Base-by-base conservation (phyloP, 1,140 invertebrate species). In the Pteromalus puparum region DNA sequence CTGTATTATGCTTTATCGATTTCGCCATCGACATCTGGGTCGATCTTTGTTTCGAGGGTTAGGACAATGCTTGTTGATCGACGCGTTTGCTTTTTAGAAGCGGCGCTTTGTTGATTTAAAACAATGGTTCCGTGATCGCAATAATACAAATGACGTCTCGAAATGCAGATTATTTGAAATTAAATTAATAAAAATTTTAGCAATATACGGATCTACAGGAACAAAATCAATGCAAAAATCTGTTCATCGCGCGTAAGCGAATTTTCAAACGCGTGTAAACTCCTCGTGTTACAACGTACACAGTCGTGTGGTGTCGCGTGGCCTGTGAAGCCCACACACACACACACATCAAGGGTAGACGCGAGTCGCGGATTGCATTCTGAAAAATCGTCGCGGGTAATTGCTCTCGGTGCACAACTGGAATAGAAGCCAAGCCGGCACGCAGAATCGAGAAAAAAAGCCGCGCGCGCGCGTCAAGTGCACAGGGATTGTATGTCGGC, bases 351-450 rank as follows among this genome's bases (percentile, higher is more conserved):
- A 34, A 34, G 30, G 3, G 30, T 2, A 65, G 26, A 26, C 83
- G 75, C 85, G 26, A 75, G 81, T 81, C 79, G 53, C 65, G 61
- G 72, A 73, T 84, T 83, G 84, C 83, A 87, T 90, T 90, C 88
- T 86, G 87, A 75, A 87, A 90, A 90, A 86, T 86, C 73, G 53
- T 34, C 76, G 82, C 75, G 83, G 70, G 77, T 68, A 68, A 84
- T 84, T 67, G 77, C 72, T 76, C 84, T 85, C 77, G 48, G 68
- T 80, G 83, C 87, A 84, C 70, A 82, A 79, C 80, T 83, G 67
- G 81, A 87, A 81, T 38, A 38, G 67, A 53, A 53, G 80, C 67
- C 67, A 34, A 26, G 38, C 65, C 77, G 81, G 68, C 70, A 46
- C 61, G 83, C 46, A 83, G 70, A 65, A 86, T 82, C 79, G 70